These are phyloP conservation scores for Rhabdornis inornatus DNA, from an alignment of 2,113 vertebrate genomes.

Conservation along the genomic window DNA sequence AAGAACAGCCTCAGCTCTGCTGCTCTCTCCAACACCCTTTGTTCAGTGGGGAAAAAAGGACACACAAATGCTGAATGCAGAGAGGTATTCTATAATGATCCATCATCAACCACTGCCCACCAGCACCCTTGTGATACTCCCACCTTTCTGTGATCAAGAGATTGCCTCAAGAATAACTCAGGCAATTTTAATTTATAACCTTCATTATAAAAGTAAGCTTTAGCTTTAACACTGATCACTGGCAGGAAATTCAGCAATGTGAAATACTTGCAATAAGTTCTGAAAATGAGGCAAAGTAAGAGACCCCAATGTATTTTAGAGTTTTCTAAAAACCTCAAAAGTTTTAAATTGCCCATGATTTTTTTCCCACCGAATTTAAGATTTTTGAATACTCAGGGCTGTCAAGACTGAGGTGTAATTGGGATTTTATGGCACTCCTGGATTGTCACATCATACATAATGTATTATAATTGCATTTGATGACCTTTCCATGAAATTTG, in stretches of 20 bases:
- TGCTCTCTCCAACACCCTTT: not conserved
- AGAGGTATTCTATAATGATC: not conserved
- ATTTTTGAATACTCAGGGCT: not conserved
- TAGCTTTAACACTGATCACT: not conserved
- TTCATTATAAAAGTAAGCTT: not conserved
- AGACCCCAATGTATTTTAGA: fast-evolving
- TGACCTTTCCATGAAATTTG: conserved; percentile 1
- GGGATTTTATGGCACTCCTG: not conserved
- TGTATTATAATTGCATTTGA: not conserved
- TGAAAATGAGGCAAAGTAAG: not conserved
- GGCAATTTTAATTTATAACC: not conserved
- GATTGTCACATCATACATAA: not conserved
- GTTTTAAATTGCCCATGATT: not conserved
- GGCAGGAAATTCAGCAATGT: not conserved
- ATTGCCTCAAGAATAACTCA: not conserved
- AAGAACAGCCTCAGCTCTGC: not conserved
- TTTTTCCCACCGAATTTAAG: not conserved
- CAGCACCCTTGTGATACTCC: not conserved
- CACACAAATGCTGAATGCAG: not conserved
- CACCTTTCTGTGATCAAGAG: not conserved
- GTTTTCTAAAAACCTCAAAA: not conserved
- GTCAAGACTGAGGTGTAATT: not conserved
- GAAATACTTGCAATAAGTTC: not conserved
- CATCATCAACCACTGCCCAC: not conserved
- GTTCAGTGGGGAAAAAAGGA: too few species aligned